Evolutionary conservation across 2,113 vertebrate genomes (phyloP).

Genomic region (Felis catus): DNA sequence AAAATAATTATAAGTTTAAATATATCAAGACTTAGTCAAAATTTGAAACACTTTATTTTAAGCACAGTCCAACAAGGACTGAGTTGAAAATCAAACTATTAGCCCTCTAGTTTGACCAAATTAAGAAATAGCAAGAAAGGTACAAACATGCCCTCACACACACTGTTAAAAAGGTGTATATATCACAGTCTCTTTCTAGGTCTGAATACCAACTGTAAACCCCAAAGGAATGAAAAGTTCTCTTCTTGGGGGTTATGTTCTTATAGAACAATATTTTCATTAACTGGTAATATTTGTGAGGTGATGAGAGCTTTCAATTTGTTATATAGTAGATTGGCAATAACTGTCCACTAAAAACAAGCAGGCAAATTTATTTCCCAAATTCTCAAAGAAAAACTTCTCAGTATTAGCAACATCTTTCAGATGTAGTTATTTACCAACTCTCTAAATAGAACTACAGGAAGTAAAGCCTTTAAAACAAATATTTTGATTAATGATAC

Average conservation of each 20-base stretch:
- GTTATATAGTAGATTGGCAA: neutral
- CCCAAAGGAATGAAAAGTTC: neutral
- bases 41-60: neutral
- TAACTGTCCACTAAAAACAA: slow-evolving; percentile 25
- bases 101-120: neutral
- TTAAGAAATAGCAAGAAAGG: neutral
- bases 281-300: neutral
- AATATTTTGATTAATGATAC: neutral
- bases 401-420: slow-evolving; percentile 26
- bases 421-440: slow-evolving; percentile 26
- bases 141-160: neutral
- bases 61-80: neutral
- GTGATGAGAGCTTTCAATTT: neutral
- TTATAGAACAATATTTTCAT: slow-evolving; percentile 16
- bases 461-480: neutral
- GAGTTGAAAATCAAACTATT: slow-evolving; percentile 28
- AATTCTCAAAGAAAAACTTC: slow-evolving; percentile 42
- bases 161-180: neutral
- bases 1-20: slow-evolving; percentile 32
- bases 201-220: neutral
- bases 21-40: slow-evolving; percentile 31
- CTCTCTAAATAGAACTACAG: slow-evolving; percentile 17
- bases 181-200: neutral
- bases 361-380: neutral
- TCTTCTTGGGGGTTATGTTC: neutral